A percentile compares a stretch with the other conserved stretches of the same genome.
Conservation (phyloP, 1,140 invertebrate genomes). For the Stegodyphus mimosarum region DNA sequence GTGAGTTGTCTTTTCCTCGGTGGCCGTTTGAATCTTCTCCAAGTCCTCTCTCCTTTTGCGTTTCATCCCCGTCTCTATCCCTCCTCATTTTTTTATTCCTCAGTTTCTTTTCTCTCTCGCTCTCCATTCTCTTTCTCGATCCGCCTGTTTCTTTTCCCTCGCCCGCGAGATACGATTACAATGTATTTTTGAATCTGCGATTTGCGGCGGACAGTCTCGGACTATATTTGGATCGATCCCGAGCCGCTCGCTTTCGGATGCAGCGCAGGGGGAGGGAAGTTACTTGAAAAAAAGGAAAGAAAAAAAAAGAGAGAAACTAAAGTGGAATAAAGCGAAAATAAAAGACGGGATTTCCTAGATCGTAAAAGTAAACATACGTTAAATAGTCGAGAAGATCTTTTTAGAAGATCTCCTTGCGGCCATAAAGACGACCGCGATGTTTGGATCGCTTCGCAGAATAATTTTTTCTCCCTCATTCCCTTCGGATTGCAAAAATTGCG, state of each 20-base stretch:
- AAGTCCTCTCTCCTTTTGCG: slow-evolving; percentile 22
- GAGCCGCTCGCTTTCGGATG: neutral
- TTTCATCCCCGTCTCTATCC: neutral
- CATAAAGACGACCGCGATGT: too few relatives aligned
- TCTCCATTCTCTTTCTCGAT: slow-evolving; percentile 34
- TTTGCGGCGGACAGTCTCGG: slow-evolving; percentile 36
- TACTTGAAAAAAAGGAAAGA: too few relatives aligned
- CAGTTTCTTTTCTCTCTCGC: slow-evolving; percentile 43
- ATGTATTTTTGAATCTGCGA: slow-evolving; percentile 59
- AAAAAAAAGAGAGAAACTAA: too few relatives aligned
- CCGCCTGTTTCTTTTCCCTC: slow-evolving; percentile 26
- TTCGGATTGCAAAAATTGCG: too few relatives aligned
- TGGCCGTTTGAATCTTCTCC: slow-evolving; percentile 35
- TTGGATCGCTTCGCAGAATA: too few relatives aligned
- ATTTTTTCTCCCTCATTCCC: too few relatives aligned
- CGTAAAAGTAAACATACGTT: slow-evolving; percentile 28
- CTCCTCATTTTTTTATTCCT: slow-evolving; percentile 54
- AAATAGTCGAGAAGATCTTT: neutral
- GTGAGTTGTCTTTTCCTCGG: too few relatives aligned
- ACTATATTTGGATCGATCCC: slow-evolving; percentile 59
- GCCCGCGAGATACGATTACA: slow-evolving; percentile 55
- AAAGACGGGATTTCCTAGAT: slow-evolving; percentile 44
- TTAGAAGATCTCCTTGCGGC: neutral
- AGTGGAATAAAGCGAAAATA: slow-evolving; percentile 7
- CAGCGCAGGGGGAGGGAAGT: neutral